Evolutionary conservation across 2,888 invertebrate genomes (phyloP), one percentile per base, ranked within the genome.

Genomic region (Ophonus ardosiacus): DNA sequence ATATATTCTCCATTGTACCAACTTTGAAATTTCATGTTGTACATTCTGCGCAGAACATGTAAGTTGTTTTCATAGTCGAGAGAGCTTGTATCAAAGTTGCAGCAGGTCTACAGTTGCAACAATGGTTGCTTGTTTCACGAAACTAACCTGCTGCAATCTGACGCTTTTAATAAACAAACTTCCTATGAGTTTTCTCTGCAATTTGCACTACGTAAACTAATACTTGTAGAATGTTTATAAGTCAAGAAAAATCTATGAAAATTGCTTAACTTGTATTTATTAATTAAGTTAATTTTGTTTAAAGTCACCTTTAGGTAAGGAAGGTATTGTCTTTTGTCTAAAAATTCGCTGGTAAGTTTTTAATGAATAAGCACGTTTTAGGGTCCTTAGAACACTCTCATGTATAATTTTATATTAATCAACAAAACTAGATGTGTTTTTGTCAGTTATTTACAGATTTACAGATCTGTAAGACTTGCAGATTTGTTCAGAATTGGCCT

Each of bases 141-240:
- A 63, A 63, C 63, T 24, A 21, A 21, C 24, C 4, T 8, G 18
- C 24, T 21, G 63, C 18, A 63, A 63, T 59, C 63, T 24, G 63
- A 17, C 24, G 10, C 18, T 17, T 63, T 63, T 24, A 63, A 63
- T 21, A 61, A 61, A 61, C 59, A 21, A 63, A 63, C 21, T 63
- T 63, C 21, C 21, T 63, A 13, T 10, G 7, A 63, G 63, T 63
- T 63, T 63, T 63, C 63, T 24, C 63, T 63, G 63, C 13, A 63
- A 63, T 63, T 63, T 59, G 18, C 7, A 18, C 21, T 8, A 21
- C 8, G 13, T 13, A 63, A 24, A 63, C 63, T 63, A 63, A 5
- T 63, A 13, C 21, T 13, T 63, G 24, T 63, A 63, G 7, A 1
- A 13, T 63, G 43, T 13, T 51, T 51, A 8, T 13, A 51, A 51